Evolutionary conservation across 2,888 invertebrate species (phyloP).

Genomic region (Thumatha senex): DNA sequence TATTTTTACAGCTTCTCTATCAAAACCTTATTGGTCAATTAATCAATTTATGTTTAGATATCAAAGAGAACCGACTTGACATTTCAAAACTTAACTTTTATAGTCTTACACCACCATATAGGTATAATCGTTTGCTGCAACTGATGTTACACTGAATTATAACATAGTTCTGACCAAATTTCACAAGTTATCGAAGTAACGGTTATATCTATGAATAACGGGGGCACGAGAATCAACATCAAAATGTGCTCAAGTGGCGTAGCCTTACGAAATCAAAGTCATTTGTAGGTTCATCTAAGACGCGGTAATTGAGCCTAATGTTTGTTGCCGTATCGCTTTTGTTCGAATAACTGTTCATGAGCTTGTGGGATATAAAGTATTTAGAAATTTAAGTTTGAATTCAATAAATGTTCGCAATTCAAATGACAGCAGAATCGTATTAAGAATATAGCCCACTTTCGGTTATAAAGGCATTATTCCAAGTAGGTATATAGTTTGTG

Average conservation of each 20-base stretch:
- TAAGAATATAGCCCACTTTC: neutral
- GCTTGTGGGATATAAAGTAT: constrained; percentile 16
- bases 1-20: neutral
- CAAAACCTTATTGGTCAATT: neutral
- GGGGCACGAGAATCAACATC: constrained; percentile 43
- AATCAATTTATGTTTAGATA: neutral
- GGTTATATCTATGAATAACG: constrained; percentile 53
- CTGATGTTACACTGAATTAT: constrained; percentile 32
- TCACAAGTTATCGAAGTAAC: constrained; percentile 52
- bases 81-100: constrained; percentile 9
- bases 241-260: constrained; percentile 44
- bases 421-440: neutral
- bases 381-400: constrained; percentile 9
- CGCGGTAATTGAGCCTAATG: constrained; percentile 36
- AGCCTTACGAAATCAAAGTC: constrained; percentile 45
- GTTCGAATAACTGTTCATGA: constrained; percentile 33
- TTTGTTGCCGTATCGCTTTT: constrained; percentile 32
- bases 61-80: neutral
- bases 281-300: constrained; percentile 38
- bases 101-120: constrained; percentile 7
- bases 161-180: constrained; percentile 42
- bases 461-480: neutral
- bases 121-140: constrained; percentile 27
- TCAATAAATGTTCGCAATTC: constrained; percentile 4
- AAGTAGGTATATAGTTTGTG: no score